A percentile compares a stretch with the other conserved stretches of the same genome.
phyloP scores from a whole-genome alignment of 2,113 vertebrate genomes.

The Pelodiscus sinensis region DNA sequence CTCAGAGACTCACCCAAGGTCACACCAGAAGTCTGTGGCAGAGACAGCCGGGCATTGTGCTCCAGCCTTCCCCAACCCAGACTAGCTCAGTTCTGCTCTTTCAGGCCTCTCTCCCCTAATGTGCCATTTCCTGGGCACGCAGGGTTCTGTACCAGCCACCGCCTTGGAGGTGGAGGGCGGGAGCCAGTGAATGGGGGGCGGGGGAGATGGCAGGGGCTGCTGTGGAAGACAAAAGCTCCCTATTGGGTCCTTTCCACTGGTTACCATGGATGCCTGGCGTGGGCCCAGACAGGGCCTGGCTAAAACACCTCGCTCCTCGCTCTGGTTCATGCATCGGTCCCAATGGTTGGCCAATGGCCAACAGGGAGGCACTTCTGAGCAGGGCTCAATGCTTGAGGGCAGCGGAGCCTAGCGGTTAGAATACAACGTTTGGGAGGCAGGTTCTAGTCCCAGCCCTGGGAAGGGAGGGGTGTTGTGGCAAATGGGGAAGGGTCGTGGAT shows the following conservation, averaged over 20 bases:
- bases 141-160: accelerated
- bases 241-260: background rate
- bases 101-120: background rate
- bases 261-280: background rate
- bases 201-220: background rate
- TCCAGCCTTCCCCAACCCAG: background rate
- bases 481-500: no score
- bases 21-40: background rate
- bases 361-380: no score
- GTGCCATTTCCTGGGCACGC: accelerated
- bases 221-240: no score
- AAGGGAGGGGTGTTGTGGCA: no score
- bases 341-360: no score
- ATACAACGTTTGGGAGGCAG: no score
- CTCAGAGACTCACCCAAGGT: background rate
- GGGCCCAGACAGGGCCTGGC: background rate
- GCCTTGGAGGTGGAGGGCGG: background rate
- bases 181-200: no score
- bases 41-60: background rate
- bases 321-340: no score
- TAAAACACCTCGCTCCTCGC: background rate
- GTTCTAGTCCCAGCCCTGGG: no score
- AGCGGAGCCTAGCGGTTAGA: no score
- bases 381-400: no score
- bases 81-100: background rate